These are phyloP conservation scores for Pseudocheirus occidentalis DNA, from an alignment of 2,797 vertebrate genomes.

Conservation along the genomic window DNA sequence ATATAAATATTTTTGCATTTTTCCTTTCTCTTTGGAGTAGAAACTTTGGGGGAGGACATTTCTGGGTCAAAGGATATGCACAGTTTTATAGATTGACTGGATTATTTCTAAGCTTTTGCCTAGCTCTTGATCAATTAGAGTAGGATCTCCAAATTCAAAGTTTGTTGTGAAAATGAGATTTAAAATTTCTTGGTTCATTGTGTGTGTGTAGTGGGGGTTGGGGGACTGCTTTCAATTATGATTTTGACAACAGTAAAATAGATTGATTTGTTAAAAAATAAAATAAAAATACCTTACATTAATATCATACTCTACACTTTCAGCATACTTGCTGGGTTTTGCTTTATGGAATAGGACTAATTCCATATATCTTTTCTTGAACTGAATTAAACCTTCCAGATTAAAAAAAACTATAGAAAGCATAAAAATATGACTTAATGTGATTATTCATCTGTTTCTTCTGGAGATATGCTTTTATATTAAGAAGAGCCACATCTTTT, in stretches of 20 bases:
- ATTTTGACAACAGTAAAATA: background rate
- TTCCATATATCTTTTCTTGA: background rate
- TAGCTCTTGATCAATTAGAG: background rate
- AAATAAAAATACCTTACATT: background rate
- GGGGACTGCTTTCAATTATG: background rate
- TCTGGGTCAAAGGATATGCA: background rate
- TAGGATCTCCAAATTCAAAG: background rate
- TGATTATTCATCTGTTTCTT: background rate
- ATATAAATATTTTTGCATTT: background rate
- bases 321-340: background rate
- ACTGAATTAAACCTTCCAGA: background rate
- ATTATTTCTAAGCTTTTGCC: background rate
- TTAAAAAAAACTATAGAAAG: background rate
- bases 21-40: background rate
- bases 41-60: background rate
- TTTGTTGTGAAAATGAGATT: background rate
- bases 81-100: background rate
- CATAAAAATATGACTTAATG: background rate
- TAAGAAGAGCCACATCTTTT: background rate
- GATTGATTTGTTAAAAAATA: background rate
- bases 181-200: background rate
- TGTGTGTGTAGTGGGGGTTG: background rate
- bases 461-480: background rate
- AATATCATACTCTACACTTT: background rate
- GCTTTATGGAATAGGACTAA: background rate